These are phyloP conservation scores for Cantharis nigra DNA, from an alignment of 2,888 invertebrate genomes.

Conservation along the genomic window DNA sequence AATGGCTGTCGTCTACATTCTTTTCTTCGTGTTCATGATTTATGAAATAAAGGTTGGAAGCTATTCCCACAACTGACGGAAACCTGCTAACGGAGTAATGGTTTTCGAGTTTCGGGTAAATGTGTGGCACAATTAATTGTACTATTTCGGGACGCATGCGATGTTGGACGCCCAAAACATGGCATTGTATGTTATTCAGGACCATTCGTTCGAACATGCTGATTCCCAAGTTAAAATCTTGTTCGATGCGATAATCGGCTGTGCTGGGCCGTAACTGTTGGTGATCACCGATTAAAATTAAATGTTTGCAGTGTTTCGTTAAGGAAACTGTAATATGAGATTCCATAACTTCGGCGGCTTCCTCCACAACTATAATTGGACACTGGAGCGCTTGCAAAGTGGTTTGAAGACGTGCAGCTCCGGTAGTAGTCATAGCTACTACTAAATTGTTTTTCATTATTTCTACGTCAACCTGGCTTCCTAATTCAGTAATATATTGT, in stretches of 20 bases:
- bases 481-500: constrained; percentile 20
- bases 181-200: constrained; percentile 63
- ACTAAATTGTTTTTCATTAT: constrained; percentile 61
- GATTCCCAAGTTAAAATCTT: constrained; percentile 69
- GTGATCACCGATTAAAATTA: constrained; percentile 87
- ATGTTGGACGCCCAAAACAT: constrained; percentile 68
- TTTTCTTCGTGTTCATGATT: constrained; percentile 65
- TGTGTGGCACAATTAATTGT: constrained; percentile 64
- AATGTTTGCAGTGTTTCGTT: constrained; percentile 73
- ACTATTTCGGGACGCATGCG: constrained; percentile 75
- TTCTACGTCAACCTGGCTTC: constrained; percentile 62
- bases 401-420: constrained; percentile 70
- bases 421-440: constrained; percentile 78
- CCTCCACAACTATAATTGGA: constrained; percentile 80
- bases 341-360: constrained; percentile 88
- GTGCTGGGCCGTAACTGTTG: constrained; percentile 73
- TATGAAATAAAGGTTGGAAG: constrained; percentile 69
- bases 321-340: constrained; percentile 81
- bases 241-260: constrained; percentile 69
- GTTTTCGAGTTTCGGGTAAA: constrained; percentile 68
- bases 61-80: constrained; percentile 64
- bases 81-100: constrained; percentile 63
- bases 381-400: constrained; percentile 65
- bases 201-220: constrained; percentile 85
- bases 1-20: constrained; percentile 63